A percentile compares a stretch with the other conserved stretches of the same genome.
Conservation (phyloP, 2,113 vertebrate species). For the Limnothrissa miodon region DNA sequence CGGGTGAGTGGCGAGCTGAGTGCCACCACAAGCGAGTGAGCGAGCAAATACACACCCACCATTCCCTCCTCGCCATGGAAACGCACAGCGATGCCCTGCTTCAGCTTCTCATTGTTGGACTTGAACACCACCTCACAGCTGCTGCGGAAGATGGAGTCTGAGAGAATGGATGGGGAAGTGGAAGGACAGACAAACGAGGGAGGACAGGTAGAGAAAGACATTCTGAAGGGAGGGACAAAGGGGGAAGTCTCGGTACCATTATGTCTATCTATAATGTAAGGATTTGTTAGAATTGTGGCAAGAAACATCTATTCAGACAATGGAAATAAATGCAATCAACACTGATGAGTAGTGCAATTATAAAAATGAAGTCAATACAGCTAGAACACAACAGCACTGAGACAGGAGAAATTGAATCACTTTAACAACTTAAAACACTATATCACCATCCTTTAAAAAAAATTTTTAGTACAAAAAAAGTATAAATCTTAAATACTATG, state of each 20-base stretch:
- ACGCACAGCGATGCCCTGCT: constrained; percentile 95
- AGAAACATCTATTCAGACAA: neutral
- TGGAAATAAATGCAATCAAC: neutral
- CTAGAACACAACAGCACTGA: too few relatives aligned
- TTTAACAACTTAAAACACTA: neutral
- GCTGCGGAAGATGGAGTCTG: constrained; percentile 98
- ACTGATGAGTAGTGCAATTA: neutral
- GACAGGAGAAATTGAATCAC: too few relatives aligned
- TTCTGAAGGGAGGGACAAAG: neutral
- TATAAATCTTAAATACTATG: neutral
- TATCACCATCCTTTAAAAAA: too few relatives aligned
- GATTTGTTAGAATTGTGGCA: neutral
- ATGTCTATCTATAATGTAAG: neutral
- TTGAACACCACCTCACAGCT: constrained; percentile 98
- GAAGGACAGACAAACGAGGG: neutral
- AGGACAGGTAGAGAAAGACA: neutral
- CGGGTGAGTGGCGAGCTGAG: neutral
- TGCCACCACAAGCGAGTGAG: neutral
- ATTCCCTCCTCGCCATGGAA: constrained; percentile 99
- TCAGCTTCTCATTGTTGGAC: constrained; percentile 94
- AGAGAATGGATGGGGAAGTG: neutral
- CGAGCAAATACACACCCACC: constrained; percentile 70
- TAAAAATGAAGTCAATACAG: neutral
- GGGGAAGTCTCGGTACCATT: neutral
- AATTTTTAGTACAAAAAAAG: too few relatives aligned